Percentiles rank a stretch among this genome's conserved stretches.
phyloP scores from a whole-genome alignment of 2,113 vertebrate species.

The Ptilonorhynchus violaceus region DNA sequence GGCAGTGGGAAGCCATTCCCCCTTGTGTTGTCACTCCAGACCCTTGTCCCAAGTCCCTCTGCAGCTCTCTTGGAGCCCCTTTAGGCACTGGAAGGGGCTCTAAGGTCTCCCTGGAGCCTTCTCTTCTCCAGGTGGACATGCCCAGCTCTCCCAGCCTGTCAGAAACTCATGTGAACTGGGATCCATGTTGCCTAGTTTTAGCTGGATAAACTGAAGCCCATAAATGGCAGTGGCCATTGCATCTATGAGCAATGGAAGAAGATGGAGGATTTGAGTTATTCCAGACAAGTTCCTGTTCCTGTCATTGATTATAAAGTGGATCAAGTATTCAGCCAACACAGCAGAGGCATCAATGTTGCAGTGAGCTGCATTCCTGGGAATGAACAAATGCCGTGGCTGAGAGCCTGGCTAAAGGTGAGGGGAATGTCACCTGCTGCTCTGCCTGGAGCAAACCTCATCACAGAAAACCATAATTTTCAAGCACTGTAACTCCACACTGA shows the following conservation, averaged over 20 bases:
- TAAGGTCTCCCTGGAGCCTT: not conserved
- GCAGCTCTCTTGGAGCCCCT: not conserved
- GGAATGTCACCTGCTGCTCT: not conserved
- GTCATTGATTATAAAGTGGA: not conserved
- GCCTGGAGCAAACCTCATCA: not conserved
- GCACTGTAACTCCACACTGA: not conserved
- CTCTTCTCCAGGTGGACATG: not conserved
- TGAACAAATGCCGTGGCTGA: not conserved
- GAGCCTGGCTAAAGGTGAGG: not conserved
- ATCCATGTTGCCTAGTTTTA: not conserved
- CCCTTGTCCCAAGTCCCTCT: not conserved
- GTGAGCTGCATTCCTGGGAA: not conserved
- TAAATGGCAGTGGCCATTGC: not conserved
- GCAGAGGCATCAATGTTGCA: not conserved
- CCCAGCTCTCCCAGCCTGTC: not conserved
- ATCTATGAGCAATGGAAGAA: not conserved
- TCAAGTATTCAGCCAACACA: fast-evolving
- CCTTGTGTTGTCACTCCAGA: not conserved
- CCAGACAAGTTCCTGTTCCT: not conserved
- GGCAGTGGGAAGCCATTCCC: not conserved
- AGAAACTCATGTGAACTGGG: not conserved
- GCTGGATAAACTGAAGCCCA: not conserved
- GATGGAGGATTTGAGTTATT: not conserved
- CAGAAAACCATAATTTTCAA: not conserved
- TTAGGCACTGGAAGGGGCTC: not conserved